Base-by-base conservation (phyloP, 2,113 vertebrate species). In the Penelope pileata region DNA sequence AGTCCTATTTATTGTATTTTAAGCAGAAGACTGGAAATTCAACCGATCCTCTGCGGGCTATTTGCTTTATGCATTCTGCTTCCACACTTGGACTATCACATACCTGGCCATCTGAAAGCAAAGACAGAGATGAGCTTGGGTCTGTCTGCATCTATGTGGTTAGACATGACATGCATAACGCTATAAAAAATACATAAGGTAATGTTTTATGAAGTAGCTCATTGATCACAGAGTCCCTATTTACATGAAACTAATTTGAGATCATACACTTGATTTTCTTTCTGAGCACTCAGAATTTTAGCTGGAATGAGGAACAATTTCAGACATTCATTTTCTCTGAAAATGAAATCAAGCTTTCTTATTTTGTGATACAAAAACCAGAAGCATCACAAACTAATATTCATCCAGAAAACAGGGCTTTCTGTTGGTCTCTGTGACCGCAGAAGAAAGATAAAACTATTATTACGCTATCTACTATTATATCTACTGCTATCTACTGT, bases 391-490 rank as follows among this genome's bases (percentile, higher is more conserved):
- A 78, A 96, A 88, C 79, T 90, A 93, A 93, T 96, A 94, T 96
- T 70, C 64, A 91, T 48, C 73, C 32, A 93, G 76, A 91, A 93
- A 91, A 50, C 26, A 78, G 54, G 79, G 68, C 68, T 91, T 88
- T 95, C 38, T 95, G 68, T 81, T 86, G 43, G 75, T 93, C 64
- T 90, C 90, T 0, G 32, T 88, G 68, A 90, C 87, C 88, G 74
- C 56, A 90, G 47, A 88, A 77, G 56, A 77, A 95, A 86, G 93
- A 96, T 93, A 97, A 96, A 93, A 42, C 47, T 68, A 81, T 91
- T 91, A 91, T 93, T 87, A 96, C 80, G 21, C 90, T 93, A 95
- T 96, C 90, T 88, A 22, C 91, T 94, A 83, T 97, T 95, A 88
- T 88, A 95, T 96, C 94, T 95, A 64, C 68, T 90, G 54, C 56